A percentile compares a stretch with the other conserved stretches of the same genome.
Evolutionary conservation across 2,888 invertebrate species (phyloP).

Genomic region (Drosophila ustulata): DNA sequence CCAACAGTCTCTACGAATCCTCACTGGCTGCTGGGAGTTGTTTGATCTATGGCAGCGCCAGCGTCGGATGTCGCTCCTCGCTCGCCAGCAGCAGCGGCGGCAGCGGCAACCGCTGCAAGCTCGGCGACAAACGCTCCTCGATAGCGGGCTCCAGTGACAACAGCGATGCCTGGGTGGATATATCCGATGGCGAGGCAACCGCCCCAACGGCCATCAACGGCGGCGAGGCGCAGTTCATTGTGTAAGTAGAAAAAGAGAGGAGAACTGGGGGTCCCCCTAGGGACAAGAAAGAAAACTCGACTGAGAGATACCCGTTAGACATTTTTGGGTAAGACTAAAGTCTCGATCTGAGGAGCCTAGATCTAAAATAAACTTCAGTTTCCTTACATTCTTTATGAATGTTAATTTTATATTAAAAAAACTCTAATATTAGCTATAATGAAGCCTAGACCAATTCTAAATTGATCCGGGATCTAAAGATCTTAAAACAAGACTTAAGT

Average conservation of each 20-base stretch:
- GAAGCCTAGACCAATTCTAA: too few species aligned
- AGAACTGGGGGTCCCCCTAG: neutral
- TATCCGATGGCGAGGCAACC: constrained; percentile 77
- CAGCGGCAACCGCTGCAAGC: constrained; percentile 36
- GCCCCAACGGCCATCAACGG: constrained; percentile 10
- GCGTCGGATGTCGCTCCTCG: constrained; percentile 62
- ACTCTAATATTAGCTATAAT: too few species aligned
- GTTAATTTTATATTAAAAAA: too few species aligned
- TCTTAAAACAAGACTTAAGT: too few species aligned
- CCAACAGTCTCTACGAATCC: constrained; percentile 84
- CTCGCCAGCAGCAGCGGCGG: constrained; percentile 44
- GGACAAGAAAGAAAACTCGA: neutral
- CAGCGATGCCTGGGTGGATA: constrained; percentile 85
- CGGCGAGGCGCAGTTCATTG: constrained; percentile 81
- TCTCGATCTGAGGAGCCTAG: neutral
- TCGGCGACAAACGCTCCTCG: constrained; percentile 64
- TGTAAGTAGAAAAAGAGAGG: constrained; percentile 80
- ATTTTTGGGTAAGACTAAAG: too few species aligned
- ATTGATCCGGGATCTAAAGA: too few species aligned
- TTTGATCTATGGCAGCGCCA: constrained; percentile 59
- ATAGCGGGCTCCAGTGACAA: constrained; percentile 81
- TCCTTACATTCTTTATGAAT: too few species aligned
- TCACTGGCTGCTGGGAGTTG: constrained; percentile 69
- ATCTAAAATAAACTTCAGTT: too few species aligned
- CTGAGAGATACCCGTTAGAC: neutral